phyloP scores from a whole-genome alignment of 35 echinoderm and acorn worm genomes.

The Lytechinus variegatus region DNA sequence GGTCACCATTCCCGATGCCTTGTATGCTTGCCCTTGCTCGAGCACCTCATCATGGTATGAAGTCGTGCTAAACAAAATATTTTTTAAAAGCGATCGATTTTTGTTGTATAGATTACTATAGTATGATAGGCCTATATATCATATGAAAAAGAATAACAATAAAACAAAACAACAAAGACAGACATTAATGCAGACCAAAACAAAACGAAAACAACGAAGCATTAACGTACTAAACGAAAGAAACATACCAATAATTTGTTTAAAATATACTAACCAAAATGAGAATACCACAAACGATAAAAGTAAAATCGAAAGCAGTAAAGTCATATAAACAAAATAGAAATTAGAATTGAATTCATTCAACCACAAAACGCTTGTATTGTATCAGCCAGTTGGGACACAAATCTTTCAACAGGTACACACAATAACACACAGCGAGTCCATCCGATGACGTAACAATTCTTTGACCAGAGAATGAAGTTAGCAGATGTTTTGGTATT shows the following conservation, averaged over 20 bases:
- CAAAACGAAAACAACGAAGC: background rate
- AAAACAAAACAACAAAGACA: too few species aligned
- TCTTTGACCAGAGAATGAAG: background rate
- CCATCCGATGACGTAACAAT: background rate
- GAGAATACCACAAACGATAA: too few species aligned
- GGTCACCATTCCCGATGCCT: too few species aligned
- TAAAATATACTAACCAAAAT: background rate
- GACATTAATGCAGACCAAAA: too few species aligned
- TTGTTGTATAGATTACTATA: too few species aligned
- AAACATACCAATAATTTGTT: background rate
- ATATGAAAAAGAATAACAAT: too few species aligned
- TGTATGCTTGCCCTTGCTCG: too few species aligned
- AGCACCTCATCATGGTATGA: too few species aligned
- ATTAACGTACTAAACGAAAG: background rate
- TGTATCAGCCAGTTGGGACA: background rate
- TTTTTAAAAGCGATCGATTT: too few species aligned
- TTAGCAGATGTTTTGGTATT: background rate
- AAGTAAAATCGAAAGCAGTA: background rate
- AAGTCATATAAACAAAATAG: background rate
- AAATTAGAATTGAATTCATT: background rate
- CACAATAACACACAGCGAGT: background rate
- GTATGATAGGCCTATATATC: too few species aligned
- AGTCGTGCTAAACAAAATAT: too few species aligned
- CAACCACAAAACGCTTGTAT: too few species aligned
- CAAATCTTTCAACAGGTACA: background rate